Conservation (phyloP, 2,797 vertebrate species). For the Astyanax mexicanus region DNA sequence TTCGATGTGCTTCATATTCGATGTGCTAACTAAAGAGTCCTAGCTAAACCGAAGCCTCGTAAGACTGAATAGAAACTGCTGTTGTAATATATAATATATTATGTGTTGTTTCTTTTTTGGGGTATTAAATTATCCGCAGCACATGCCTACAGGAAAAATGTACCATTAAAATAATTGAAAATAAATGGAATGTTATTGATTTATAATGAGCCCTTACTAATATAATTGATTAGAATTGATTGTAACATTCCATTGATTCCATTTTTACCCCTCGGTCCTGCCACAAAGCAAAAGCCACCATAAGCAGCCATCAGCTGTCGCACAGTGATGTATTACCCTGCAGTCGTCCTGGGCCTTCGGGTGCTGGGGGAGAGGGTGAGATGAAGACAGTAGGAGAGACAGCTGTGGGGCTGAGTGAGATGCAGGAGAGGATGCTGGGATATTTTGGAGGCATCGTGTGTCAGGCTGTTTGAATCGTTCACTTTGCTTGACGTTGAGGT, state of each 20-base stretch:
- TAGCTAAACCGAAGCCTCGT: too few relatives aligned
- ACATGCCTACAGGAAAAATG: too few relatives aligned
- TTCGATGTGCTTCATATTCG: too few relatives aligned
- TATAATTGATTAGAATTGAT: neutral
- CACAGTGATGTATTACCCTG: conserved; percentile 23
- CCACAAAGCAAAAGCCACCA: neutral
- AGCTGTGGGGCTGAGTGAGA: neutral
- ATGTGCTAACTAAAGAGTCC: too few relatives aligned
- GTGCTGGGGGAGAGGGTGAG: conserved; percentile 8
- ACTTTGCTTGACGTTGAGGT: conserved; percentile 15
- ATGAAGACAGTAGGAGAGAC: neutral
- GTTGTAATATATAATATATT: too few relatives aligned
- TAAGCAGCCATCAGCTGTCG: conserved; percentile 35
- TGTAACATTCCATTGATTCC: neutral
- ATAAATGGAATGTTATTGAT: too few relatives aligned
- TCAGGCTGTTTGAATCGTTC: conserved; percentile 19
- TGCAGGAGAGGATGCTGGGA: neutral
- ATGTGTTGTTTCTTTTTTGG: too few relatives aligned
- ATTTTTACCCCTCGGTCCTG: neutral
- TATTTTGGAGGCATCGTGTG: neutral
- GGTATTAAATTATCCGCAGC: too few relatives aligned
- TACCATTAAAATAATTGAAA: too few relatives aligned
- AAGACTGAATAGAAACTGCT: too few relatives aligned
- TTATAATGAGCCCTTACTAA: too few relatives aligned
- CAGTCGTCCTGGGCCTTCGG: conserved; percentile 16